Evolutionary conservation across 1,140 invertebrate genomes (phyloP), one percentile per base, ranked within the genome.

Genomic region (Drosophila bocqueti): DNA sequence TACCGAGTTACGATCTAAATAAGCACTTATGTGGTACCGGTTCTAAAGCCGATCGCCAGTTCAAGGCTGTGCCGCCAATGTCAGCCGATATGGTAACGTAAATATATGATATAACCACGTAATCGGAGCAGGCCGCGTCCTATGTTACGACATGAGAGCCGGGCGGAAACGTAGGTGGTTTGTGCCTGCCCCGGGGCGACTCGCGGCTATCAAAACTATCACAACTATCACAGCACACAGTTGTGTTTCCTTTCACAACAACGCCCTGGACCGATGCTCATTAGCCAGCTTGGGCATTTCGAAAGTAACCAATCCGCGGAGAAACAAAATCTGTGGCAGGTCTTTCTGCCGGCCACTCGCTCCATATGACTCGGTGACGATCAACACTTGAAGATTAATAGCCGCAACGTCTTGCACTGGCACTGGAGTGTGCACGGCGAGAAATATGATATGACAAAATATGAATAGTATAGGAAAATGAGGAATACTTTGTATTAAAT

Each of bases 181-280:
- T 52, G 54, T 58, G 61, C 54, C 61, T 57, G 26, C 52, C 75
- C 65, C 43, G 42, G 18, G 65, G 62, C 66, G 21, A 42, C 50
- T 73, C 38, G 38, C 21, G 31, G 54, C 38, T 73, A 73, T 72
- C 68, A 72, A 60, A 72, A 60, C 69, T 73, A 72, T 72, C 69
- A 73, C 21, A 73, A 59, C 43, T 42, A 71, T 73, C 69, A 60
- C 45, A 49, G 9, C 54, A 57, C 36, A 26, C 54, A 26, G 21
- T 40, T 40, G 54, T 55, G 66, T 86, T 77, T 89, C 83, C 83
- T 87, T 89, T 87, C 83, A 89, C 83, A 84, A 68, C 69, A 74
- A 55, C 78, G 77, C 84, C 83, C 80, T 83, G 81, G 75, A 80
- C 81, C 79, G 83, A 57, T 66, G 77, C 73, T 87, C 84, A 83